These are phyloP conservation scores for Cherax quadricarinatus DNA, from an alignment of 1,140 invertebrate genomes.

Conservation along the genomic window DNA sequence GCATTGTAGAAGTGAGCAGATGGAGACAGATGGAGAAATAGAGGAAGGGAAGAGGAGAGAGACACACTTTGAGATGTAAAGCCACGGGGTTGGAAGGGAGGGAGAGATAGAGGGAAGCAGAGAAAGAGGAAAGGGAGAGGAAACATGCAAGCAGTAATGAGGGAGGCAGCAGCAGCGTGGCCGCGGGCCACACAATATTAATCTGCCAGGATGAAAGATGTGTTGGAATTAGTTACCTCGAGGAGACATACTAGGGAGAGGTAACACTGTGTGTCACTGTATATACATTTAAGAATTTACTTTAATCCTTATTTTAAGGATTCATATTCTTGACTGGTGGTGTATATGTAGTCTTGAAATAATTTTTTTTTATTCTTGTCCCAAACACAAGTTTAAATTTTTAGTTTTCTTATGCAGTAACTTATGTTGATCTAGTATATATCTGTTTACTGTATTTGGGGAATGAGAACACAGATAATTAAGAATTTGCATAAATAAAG, in stretches of 20 bases:
- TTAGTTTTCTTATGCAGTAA: too few species aligned
- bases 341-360: too few species aligned
- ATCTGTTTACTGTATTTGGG: too few species aligned
- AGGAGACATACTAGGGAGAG: neutral
- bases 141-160: constrained; percentile 14
- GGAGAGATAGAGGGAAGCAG: neutral
- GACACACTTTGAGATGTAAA: neutral
- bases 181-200: constrained; percentile 26
- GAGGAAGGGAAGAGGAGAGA: neutral
- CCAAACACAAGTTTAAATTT: too few species aligned
- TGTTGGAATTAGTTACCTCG: constrained; percentile 11
- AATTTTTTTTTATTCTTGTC: too few species aligned
- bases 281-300: too few species aligned
- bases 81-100: neutral
- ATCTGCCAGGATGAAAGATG: constrained; percentile 30
- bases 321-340: too few species aligned
- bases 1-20: too few species aligned
- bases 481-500: too few species aligned
- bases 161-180: neutral
- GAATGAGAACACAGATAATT: too few species aligned
- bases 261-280: neutral
- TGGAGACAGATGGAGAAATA: neutral
- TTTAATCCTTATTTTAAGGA: too few species aligned
- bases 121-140: neutral
- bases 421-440: too few species aligned